Conservation (phyloP, 2,888 invertebrate species). For the Lutraria lutraria region DNA sequence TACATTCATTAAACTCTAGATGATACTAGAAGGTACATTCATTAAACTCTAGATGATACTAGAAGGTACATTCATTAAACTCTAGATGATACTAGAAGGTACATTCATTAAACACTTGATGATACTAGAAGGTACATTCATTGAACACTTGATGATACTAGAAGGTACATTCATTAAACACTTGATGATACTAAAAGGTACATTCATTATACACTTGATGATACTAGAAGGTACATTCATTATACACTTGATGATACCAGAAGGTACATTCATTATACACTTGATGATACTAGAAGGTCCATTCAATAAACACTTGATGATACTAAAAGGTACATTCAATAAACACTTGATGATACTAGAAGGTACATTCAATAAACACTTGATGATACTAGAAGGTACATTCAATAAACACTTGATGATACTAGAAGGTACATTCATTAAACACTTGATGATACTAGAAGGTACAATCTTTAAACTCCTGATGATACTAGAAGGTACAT, state of each 20-base stretch:
- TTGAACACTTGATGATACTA: slow-evolving; percentile 74
- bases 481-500: slow-evolving; percentile 70
- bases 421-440: slow-evolving; percentile 66
- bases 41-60: slow-evolving; percentile 74
- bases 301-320: no score
- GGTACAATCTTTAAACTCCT: no score
- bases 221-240: slow-evolving; percentile 70
- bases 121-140: slow-evolving; percentile 72
- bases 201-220: no score
- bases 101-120: no score
- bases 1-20: no score
- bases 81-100: slow-evolving; percentile 71
- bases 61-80: no score
- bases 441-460: slow-evolving; percentile 74
- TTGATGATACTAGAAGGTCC: slow-evolving; percentile 72
- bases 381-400: slow-evolving; percentile 69
- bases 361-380: no score
- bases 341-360: slow-evolving; percentile 74
- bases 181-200: slow-evolving; percentile 72
- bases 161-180: no score
- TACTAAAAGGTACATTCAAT: slow-evolving; percentile 66
- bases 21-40: slow-evolving; percentile 70
- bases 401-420: no score
- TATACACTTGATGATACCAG: slow-evolving; percentile 75
- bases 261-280: no score